Conservation (phyloP, 2,888 invertebrate species). For the Hylaea fasciaria region DNA sequence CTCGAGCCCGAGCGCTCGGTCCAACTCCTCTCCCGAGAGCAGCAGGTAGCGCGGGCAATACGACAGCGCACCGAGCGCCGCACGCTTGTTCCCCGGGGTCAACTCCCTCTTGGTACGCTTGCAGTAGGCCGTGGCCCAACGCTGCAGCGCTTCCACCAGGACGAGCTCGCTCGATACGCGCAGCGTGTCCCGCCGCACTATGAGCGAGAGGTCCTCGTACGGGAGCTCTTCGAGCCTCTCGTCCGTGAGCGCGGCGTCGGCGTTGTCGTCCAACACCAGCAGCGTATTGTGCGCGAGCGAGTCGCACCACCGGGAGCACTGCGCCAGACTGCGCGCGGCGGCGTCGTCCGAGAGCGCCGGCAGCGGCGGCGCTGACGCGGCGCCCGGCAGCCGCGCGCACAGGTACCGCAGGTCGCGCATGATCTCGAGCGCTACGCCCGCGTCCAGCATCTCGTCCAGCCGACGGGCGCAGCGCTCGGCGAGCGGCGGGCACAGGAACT, state of each 20-base stretch:
- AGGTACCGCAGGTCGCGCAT: conserved; percentile 83
- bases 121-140: conserved; percentile 78
- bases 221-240: conserved; percentile 84
- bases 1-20: conserved; percentile 79
- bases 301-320: conserved; percentile 83
- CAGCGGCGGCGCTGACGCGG: conserved; percentile 80
- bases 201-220: conserved; percentile 86
- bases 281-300: conserved; percentile 88
- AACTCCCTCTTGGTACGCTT: conserved; percentile 75
- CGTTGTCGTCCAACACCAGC: conserved; percentile 77
- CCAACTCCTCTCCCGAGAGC: conserved; percentile 87
- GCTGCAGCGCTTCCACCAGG: conserved; percentile 86
- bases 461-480: conserved; percentile 88
- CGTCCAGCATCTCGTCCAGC: conserved; percentile 86
- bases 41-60: conserved; percentile 88
- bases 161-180: conserved; percentile 86
- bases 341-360: conserved; percentile 71
- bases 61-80: conserved; percentile 79
- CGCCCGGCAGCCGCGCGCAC: conserved; percentile 74
- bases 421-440: conserved; percentile 87
- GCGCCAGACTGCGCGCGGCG: conserved; percentile 71
- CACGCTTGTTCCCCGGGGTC: conserved; percentile 74
- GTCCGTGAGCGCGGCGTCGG: conserved; percentile 71
- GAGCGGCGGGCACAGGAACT: conserved; percentile 89
- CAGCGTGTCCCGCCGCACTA: conserved; percentile 88